Percentiles rank a stretch among this genome's conserved stretches.
These are phyloP conservation scores for Ammodramus savannarum DNA, from an alignment of 2,113 vertebrate species.

Conservation along the genomic window DNA sequence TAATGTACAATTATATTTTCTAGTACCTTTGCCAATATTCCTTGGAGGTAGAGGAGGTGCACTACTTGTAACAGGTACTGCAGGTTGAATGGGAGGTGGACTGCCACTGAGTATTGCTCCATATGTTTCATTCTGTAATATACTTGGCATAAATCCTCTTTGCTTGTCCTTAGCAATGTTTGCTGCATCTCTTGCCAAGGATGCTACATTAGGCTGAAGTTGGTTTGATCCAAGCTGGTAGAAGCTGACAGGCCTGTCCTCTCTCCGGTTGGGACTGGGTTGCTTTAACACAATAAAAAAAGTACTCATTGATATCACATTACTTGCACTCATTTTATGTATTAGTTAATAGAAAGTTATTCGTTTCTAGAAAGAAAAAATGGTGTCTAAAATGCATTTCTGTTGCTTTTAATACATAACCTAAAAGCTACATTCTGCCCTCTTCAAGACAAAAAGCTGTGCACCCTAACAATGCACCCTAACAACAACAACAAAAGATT, in stretches of 20 bases:
- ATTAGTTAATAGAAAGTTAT: background rate
- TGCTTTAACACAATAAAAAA: conserved; percentile 51
- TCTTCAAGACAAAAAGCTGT: background rate
- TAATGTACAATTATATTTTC: background rate
- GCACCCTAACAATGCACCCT: background rate
- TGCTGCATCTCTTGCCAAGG: conserved; percentile 78
- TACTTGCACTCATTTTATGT: background rate
- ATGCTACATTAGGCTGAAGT: conserved; percentile 73
- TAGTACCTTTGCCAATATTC: conserved; percentile 88
- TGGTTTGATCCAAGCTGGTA: conserved; percentile 85
- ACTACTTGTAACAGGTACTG: conserved; percentile 62
- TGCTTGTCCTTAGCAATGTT: conserved; percentile 87
- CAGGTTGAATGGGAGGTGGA: conserved; percentile 59
- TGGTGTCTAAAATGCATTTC: background rate
- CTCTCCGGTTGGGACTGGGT: conserved; percentile 93
- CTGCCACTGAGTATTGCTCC: conserved; percentile 87
- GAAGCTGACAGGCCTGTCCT: conserved; percentile 95
- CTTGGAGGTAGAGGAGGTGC: conserved; percentile 92
- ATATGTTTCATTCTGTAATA: conserved; percentile 96
- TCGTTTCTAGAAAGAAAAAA: background rate
- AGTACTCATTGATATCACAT: background rate
- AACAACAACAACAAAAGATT: background rate
- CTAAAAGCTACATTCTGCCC: background rate
- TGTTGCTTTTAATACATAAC: background rate
- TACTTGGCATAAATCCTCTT: conserved; percentile 83